Conservation (phyloP, 1,140 invertebrate species). For the Pantala flavescens region DNA sequence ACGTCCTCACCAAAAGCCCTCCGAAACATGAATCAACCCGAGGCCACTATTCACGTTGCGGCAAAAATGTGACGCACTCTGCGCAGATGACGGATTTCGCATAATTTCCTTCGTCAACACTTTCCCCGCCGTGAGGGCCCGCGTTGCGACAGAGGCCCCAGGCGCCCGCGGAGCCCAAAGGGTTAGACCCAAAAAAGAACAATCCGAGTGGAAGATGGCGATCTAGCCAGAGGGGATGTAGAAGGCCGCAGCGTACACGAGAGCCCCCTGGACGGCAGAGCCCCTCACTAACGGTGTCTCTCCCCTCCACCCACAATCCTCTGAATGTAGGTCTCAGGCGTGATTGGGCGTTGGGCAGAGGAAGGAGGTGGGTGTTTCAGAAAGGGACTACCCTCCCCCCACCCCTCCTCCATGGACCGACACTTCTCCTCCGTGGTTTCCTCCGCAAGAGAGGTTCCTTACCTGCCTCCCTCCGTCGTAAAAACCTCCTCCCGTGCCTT, state of each 20-base stretch:
- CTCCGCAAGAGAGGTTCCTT: not conserved
- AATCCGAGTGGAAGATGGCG: not conserved
- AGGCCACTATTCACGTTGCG: no score
- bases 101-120: no score
- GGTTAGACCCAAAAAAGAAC: no score
- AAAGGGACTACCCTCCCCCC: not conserved
- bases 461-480: not conserved
- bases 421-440: not conserved
- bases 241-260: not conserved
- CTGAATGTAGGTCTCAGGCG: constrained; percentile 7
- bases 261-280: not conserved
- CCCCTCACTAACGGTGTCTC: not conserved
- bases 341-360: not conserved
- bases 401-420: not conserved
- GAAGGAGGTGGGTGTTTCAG: constrained; percentile 3
- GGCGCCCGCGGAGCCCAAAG: no score
- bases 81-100: no score
- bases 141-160: no score
- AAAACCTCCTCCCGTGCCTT: not conserved
- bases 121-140: no score
- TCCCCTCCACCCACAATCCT: not conserved
- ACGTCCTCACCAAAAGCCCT: no score
- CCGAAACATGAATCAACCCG: no score
- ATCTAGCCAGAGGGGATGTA: not conserved
- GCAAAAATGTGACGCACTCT: no score